A percentile compares a stretch with the other conserved stretches of the same genome.
Conservation (phyloP, 1,140 invertebrate genomes). For the Danaus plexippus region DNA sequence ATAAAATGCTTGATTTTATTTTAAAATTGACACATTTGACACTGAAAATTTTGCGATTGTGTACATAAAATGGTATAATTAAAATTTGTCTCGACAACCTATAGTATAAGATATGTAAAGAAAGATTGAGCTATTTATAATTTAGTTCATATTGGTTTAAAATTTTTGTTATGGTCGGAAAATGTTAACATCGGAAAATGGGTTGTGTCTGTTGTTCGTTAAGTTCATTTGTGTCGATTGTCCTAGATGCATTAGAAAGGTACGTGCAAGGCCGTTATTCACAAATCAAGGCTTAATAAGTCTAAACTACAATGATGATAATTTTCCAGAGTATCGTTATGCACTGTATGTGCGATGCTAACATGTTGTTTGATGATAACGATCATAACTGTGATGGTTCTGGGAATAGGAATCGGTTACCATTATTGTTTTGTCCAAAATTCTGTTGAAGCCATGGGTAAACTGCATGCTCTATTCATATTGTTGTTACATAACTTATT, state of each 20-base stretch:
- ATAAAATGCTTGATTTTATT: too few species aligned
- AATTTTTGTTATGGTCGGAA: not conserved
- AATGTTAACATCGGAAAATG: constrained; percentile 25
- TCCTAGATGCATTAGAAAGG: constrained; percentile 58
- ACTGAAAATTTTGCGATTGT: too few species aligned
- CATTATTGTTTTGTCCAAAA: constrained; percentile 56
- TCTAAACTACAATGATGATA: constrained; percentile 1
- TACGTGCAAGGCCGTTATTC: constrained; percentile 18
- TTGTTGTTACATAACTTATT: not conserved
- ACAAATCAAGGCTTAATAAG: not conserved
- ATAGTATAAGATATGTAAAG: too few species aligned
- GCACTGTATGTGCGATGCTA: constrained; percentile 57
- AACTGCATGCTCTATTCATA: constrained; percentile 7
- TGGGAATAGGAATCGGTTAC: constrained; percentile 54
- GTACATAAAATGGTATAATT: too few species aligned
- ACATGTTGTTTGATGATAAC: constrained; percentile 52
- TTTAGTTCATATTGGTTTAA: too few species aligned
- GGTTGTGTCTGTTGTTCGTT: constrained; percentile 54
- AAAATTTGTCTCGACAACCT: too few species aligned
- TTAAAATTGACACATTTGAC: too few species aligned
- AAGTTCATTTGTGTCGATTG: constrained; percentile 48
- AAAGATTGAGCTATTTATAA: too few species aligned
- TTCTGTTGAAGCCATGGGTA: constrained; percentile 52
- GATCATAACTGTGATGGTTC: constrained; percentile 41
- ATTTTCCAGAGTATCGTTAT: constrained; percentile 48